Percentiles rank a stretch among this genome's conserved stretches.
Evolutionary conservation across 2,113 vertebrate species (phyloP).

Genomic region (Dryoscopus gambensis): DNA sequence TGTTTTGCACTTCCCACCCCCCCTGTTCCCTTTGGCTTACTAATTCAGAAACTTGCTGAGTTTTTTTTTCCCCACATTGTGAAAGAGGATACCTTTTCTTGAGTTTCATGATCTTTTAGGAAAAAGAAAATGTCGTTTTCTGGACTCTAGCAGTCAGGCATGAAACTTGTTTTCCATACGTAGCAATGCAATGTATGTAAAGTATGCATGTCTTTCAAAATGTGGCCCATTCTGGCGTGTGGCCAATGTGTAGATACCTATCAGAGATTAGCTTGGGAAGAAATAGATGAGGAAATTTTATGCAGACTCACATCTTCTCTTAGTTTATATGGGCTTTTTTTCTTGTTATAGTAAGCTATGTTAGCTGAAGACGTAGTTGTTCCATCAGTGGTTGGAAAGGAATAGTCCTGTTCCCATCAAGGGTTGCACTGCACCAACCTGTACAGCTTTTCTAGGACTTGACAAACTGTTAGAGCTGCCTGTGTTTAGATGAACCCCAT

Average conservation of each 20-base stretch:
- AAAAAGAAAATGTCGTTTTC: neutral
- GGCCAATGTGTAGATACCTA: neutral
- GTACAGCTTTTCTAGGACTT: neutral
- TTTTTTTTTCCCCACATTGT: too few relatives aligned
- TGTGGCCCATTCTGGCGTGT: neutral
- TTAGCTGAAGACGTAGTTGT: neutral
- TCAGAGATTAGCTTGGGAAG: neutral
- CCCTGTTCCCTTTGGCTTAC: neutral
- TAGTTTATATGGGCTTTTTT: neutral
- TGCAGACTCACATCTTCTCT: neutral
- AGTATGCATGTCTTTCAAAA: neutral
- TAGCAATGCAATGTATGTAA: neutral
- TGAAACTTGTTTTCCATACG: neutral
- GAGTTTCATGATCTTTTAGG: neutral
- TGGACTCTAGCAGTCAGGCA: neutral
- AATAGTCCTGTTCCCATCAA: neutral
- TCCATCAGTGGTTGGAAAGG: neutral
- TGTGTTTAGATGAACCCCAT: neutral
- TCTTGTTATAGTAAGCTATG: neutral
- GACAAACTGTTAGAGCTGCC: neutral
- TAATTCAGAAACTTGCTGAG: neutral
- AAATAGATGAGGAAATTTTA: neutral
- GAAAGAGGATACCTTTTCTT: neutral
- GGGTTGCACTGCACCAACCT: neutral
- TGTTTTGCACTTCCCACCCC: fast-evolving